Evolutionary conservation across 2,797 vertebrate genomes (phyloP).

Genomic region (Geotrypetes seraphini): DNA sequence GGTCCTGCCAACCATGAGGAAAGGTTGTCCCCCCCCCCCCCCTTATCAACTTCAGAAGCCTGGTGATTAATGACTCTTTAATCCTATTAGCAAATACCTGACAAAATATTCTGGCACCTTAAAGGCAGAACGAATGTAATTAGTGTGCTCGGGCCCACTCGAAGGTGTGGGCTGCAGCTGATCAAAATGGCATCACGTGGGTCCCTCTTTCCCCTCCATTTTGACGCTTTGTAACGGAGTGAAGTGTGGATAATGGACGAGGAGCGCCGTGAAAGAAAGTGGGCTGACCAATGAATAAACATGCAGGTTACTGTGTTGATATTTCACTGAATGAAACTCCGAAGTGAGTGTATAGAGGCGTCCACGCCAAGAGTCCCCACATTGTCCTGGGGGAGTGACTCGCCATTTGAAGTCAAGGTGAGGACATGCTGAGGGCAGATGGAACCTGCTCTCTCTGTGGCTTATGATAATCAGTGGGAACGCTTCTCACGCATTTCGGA

Average conservation of each 20-base stretch:
- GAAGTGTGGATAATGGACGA: constrained; percentile 46
- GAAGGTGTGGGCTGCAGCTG: constrained; percentile 61
- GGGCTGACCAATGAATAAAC: constrained; percentile 60
- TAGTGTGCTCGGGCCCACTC: constrained; percentile 73
- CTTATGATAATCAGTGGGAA: constrained; percentile 86
- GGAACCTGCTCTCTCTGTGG: constrained; percentile 88
- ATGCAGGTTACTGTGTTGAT: constrained; percentile 59
- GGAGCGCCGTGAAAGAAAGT: constrained; percentile 64
- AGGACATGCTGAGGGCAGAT: constrained; percentile 83
- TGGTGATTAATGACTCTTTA: constrained; percentile 62
- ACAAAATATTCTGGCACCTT: constrained; percentile 42
- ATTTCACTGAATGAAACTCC: constrained; percentile 67
- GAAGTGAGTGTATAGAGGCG: constrained; percentile 71
- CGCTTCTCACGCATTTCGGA: constrained; percentile 73
- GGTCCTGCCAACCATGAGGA: background rate
- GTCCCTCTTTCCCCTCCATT: constrained; percentile 31
- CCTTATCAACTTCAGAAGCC: constrained; percentile 23
- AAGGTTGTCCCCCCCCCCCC: background rate
- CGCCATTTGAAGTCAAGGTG: constrained; percentile 81
- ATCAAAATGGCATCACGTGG: constrained; percentile 56
- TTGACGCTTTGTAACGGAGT: constrained; percentile 54
- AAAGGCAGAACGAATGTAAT: constrained; percentile 77
- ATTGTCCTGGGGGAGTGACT: constrained; percentile 74
- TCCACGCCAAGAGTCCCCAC: constrained; percentile 67
- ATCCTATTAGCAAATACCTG: constrained; percentile 54